A percentile compares a stretch with the other conserved stretches of the same genome.
phyloP scores from a whole-genome alignment of 2,888 invertebrate species.

The Pyrrhia umbra region DNA sequence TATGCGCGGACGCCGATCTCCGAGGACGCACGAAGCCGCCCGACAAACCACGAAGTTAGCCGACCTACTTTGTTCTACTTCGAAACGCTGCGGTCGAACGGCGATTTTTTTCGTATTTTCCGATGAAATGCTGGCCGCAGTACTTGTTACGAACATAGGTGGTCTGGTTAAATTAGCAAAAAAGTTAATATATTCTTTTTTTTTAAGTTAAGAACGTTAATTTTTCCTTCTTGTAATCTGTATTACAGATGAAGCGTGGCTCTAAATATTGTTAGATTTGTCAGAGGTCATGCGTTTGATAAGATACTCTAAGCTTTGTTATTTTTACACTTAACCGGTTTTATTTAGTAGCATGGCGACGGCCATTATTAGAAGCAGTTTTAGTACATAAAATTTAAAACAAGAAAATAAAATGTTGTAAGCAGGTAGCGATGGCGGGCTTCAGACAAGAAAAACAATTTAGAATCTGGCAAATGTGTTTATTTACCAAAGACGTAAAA shows the following conservation, averaged over 20 bases:
- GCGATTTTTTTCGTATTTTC: slow-evolving; percentile 88
- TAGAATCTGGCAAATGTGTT: not conserved
- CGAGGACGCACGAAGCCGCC: slow-evolving; percentile 75
- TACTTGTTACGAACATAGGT: slow-evolving; percentile 61
- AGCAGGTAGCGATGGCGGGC: not conserved
- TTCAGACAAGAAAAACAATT: slow-evolving; percentile 25
- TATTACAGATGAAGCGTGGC: slow-evolving; percentile 11
- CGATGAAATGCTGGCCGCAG: slow-evolving; percentile 81
- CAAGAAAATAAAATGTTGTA: slow-evolving; percentile 6
- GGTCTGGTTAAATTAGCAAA: slow-evolving; percentile 71
- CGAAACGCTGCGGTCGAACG: slow-evolving; percentile 83
- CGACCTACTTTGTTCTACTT: slow-evolving; percentile 88
- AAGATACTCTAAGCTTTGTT: slow-evolving; percentile 38
- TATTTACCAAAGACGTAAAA: not conserved
- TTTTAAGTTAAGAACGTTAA: slow-evolving; percentile 2
- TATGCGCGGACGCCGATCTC: slow-evolving; percentile 80
- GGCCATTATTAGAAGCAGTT: slow-evolving; percentile 14
- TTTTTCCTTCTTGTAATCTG: slow-evolving; percentile 14
- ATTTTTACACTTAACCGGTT: slow-evolving; percentile 43
- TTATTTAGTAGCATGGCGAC: slow-evolving; percentile 23
- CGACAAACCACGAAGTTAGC: slow-evolving; percentile 79
- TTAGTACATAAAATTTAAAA: slow-evolving; percentile 14
- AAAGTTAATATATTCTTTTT: slow-evolving; percentile 57
- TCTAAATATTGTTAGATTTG: slow-evolving; percentile 16
- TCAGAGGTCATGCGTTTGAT: slow-evolving; percentile 47